Base-by-base conservation (phyloP, 2,113 vertebrate species). In the Podarcis cretensis region DNA sequence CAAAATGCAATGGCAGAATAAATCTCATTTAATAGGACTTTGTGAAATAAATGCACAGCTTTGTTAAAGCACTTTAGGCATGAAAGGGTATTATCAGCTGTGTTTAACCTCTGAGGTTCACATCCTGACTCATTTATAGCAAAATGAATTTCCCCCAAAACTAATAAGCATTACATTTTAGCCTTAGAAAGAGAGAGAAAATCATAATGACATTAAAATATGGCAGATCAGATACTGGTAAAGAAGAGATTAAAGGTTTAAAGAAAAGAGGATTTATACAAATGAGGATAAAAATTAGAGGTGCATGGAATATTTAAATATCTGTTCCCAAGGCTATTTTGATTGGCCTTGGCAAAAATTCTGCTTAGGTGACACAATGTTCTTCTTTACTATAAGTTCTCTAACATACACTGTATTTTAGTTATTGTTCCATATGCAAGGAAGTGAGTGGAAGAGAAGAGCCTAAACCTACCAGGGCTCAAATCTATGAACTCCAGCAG, bases 81-180 rank as follows among this genome's bases (percentile, higher is more conserved):
- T 81, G 83, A 78, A 91, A 86, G n/a, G 1, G 81, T 75, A 88
- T 81, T 93, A 94, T 93, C 83, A 92, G 83, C 32, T 90, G 23
- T 80, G 59, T 92, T 95, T 92, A 92, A 91, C 86, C 91, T 90
- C 92, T 77, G 40, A 83, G 32, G 89, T 87, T 93, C 84, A 87
- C 59, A 86, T 5, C 93, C 95, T 90, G 85, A 90, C 54, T 85
- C 92, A 94, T 90, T 94, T 81, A 77, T 84, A 80, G 1, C 83
- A 9, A 86, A 91, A 93, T 90, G 57, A 69, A 75, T 90, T 91
- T 89, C 94, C 79, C 30, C 65, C 63, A 30, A 80, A 88, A 54
- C 32, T 91, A 94, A 95, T 91, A 95, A 87, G 66, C 48, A 90
- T 90, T 89, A 68, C 5, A 75, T 87, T 92, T 89, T 90, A 92